phyloP scores from a whole-genome alignment of 2,797 vertebrate species.

The Cyprinodon diabolis region DNA sequence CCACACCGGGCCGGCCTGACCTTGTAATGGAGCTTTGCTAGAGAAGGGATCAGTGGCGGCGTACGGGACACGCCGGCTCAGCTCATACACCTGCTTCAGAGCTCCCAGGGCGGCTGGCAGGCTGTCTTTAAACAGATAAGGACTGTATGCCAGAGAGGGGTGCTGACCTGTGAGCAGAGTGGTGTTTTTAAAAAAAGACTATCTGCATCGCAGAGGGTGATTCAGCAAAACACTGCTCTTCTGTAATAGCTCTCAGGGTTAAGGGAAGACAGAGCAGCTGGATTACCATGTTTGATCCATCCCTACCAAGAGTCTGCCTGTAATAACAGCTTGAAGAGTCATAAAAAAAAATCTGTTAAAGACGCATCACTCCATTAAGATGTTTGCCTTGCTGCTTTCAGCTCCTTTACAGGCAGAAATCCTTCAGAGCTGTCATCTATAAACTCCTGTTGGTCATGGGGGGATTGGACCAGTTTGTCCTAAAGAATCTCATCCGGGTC shows the following conservation, averaged over 20 bases:
- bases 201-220: constrained; percentile 53
- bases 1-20: constrained; percentile 47
- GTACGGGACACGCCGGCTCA: constrained; percentile 38
- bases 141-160: constrained; percentile 53
- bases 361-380: not conserved
- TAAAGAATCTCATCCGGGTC: not conserved
- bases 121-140: constrained; percentile 85
- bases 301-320: constrained; percentile 5
- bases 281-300: constrained; percentile 18
- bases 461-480: not conserved
- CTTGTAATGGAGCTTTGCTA: constrained; percentile 66
- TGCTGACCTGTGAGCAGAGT: constrained; percentile 60
- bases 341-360: not conserved
- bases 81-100: constrained; percentile 71
- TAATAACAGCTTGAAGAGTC: constrained; percentile 17
- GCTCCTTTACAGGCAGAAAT: not conserved
- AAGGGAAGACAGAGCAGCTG: not conserved
- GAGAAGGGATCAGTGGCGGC: constrained; percentile 76
- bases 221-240: constrained; percentile 58
- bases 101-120: constrained; percentile 56
- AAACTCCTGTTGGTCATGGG: not conserved
- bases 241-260: constrained; percentile 17
- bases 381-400: not conserved
- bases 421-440: not conserved
- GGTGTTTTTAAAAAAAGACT: constrained; percentile 47